Evolutionary conservation across 2,888 invertebrate genomes (phyloP).

Genomic region (Tetrapedia diversipes): DNA sequence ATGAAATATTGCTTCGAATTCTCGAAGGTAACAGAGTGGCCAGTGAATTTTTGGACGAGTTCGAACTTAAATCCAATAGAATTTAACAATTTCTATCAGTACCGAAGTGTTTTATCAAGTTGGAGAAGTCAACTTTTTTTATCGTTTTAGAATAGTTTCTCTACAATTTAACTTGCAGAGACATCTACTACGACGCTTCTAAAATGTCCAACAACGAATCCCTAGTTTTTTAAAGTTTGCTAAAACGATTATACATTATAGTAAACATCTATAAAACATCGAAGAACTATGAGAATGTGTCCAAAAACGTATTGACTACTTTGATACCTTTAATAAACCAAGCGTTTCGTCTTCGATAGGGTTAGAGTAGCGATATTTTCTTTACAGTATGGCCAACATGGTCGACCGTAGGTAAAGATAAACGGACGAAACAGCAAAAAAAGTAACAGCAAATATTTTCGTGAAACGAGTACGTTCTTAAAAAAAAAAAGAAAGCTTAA

Average conservation of each 20-base stretch:
- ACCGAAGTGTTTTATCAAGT: neutral
- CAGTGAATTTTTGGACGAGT: neutral
- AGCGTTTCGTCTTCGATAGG: conserved; percentile 11
- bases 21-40: neutral
- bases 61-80: neutral
- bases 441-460: conserved; percentile 30
- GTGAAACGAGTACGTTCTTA: conserved; percentile 7
- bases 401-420: neutral
- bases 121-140: neutral
- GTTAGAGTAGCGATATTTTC: conserved; percentile 30
- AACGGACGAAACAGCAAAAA: neutral
- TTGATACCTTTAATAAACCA: neutral
- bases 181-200: neutral
- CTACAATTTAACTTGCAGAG: neutral
- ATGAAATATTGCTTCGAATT: neutral
- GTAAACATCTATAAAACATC: neutral
- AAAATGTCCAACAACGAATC: neutral
- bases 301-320: neutral
- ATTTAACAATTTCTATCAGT: neutral
- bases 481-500: neutral
- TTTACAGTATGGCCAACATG: neutral
- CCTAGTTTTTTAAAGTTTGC: neutral
- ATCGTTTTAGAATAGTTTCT: neutral
- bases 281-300: too few species aligned
- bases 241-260: neutral